A percentile compares a stretch with the other conserved stretches of the same genome.
phyloP scores from a whole-genome alignment of 2,113 vertebrate species.

The Peucedramus taeniatus region DNA sequence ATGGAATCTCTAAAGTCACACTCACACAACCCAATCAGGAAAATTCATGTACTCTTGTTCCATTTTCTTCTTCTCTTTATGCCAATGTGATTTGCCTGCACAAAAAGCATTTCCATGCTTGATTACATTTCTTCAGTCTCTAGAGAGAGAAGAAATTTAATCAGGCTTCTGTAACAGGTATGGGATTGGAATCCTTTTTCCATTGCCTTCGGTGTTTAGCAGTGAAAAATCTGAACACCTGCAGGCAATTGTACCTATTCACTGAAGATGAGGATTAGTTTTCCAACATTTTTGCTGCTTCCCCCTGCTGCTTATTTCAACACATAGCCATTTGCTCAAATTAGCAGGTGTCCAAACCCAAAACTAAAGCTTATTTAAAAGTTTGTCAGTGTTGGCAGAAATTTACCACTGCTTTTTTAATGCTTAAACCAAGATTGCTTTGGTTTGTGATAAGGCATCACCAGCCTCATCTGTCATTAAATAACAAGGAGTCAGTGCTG shows the following conservation, averaged over 20 bases:
- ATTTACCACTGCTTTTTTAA: not conserved
- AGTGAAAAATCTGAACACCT: not conserved
- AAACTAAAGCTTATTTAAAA: not conserved
- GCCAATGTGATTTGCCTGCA: not conserved
- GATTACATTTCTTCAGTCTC: not conserved
- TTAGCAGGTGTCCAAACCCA: not conserved
- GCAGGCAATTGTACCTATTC: not conserved
- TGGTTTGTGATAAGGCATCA: not conserved
- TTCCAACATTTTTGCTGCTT: not conserved
- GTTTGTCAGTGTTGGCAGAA: not conserved
- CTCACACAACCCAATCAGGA: not conserved
- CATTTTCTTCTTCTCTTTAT: not conserved
- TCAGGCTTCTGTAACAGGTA: not conserved
- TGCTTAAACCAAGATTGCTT: not conserved
- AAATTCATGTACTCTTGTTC: not conserved
- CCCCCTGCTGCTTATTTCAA: not conserved
- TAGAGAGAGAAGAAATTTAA: not conserved
- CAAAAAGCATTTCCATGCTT: not conserved
- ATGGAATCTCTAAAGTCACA: not conserved
- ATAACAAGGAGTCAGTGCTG: not conserved
- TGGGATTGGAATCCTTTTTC: not conserved
- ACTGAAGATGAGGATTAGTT: not conserved
- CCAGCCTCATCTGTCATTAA: not conserved
- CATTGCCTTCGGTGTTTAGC: not conserved
- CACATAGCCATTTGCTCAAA: not conserved